Evolutionary conservation across 2,113 vertebrate genomes (phyloP), one percentile per base, ranked within the genome.

Genomic region (Notarius lentiginosus): DNA sequence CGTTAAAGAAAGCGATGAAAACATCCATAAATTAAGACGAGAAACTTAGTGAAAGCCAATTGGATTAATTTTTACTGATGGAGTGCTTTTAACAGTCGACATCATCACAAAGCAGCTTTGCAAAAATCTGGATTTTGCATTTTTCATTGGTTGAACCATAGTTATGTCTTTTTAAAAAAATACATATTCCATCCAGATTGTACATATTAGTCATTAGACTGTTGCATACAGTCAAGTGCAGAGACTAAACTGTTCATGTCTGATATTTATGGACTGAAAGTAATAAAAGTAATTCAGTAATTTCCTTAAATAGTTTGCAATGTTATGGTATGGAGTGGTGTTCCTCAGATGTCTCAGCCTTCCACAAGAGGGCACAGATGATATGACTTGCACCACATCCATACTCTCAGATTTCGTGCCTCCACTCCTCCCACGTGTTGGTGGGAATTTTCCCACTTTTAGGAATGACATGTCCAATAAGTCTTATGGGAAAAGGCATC

Each of bases 321-420:
- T 14, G 41, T 41, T 41, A 41, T 41, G 41, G 30, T 47, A 14
- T 24, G 34, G 58, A 65, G 61, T 12, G 18, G 41, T 22, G 58
- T 53, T 83, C 20, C 61, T 93, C 90, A 94, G 91, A 87, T 91
- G 91, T 93, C 82, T 84, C 92, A 89, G 88, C 49, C 88, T 88
- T 93, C 94, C 95, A 94, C 94, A 92, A 94, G 94, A 95, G 94
- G 95, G 93, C 94, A 95, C 92, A 94, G 92, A 90, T 86, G 91
- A 91, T 89, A 89, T 86, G 87, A 85, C 88, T 85, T 55, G 0
- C 61, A 9, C 89, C 49, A 24, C 72, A 41, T 30, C 73, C 30
- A n/a, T 63, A 47, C 83, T 86, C 41, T 75, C 75, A 56, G 56
- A 30, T 60, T 60, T 83, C 47, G 66, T 87, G 85, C 83, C 2